phyloP scores from a whole-genome alignment of 2,113 vertebrate species.

The Myrmecobius fasciatus region DNA sequence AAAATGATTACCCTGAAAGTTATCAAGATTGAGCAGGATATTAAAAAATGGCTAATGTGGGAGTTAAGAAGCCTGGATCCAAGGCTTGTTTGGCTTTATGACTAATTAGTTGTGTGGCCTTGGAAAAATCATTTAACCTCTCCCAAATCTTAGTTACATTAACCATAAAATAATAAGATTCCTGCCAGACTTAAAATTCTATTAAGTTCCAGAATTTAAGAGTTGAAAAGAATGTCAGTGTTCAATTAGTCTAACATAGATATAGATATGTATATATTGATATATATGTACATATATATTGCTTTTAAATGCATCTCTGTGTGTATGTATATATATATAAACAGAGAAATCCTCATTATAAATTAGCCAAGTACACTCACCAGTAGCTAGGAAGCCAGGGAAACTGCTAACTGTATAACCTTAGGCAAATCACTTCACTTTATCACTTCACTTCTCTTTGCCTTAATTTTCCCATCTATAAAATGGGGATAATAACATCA shows the following conservation, averaged over 20 bases:
- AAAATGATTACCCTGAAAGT: background rate
- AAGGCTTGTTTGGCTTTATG: background rate
- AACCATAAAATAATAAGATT: background rate
- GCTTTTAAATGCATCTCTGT: no score
- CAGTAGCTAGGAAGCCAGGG: background rate
- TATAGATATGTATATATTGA: no score
- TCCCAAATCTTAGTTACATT: background rate
- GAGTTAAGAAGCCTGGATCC: no score
- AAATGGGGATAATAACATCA: background rate
- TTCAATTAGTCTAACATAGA: background rate
- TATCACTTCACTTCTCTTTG: background rate
- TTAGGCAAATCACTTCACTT: background rate
- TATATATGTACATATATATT: no score
- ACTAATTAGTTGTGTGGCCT: background rate
- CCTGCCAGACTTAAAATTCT: background rate
- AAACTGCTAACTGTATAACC: background rate
- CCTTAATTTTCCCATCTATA: background rate
- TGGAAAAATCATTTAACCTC: background rate
- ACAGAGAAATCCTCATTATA: background rate
- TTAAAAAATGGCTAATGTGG: no score
- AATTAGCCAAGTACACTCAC: background rate
- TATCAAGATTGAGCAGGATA: background rate
- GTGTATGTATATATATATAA: no score
- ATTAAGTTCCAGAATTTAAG: background rate
- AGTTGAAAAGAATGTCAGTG: background rate